These are phyloP conservation scores for Orcinus orca DNA, from an alignment of 2,113 vertebrate species.

Conservation along the genomic window DNA sequence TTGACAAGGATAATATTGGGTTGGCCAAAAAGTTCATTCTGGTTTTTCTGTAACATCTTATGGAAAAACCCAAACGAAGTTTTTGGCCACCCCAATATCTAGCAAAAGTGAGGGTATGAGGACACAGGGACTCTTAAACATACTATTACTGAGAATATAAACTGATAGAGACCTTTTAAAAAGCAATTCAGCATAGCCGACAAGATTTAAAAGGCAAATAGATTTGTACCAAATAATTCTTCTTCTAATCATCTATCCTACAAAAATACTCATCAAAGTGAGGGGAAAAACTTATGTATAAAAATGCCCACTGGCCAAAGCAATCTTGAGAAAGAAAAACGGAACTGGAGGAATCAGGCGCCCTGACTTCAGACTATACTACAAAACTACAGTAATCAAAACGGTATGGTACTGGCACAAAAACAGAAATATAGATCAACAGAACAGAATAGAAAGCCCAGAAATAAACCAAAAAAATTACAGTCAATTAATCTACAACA, in stretches of 20 bases:
- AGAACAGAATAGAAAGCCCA: no score
- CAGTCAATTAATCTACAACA: no score
- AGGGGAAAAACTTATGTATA: not conserved
- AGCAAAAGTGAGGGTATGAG: not conserved
- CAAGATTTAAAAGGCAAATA: not conserved
- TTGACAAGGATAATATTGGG: not conserved
- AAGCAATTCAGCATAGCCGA: not conserved
- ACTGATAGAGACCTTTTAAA: not conserved
- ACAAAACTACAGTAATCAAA: no score
- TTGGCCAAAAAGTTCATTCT: no score
- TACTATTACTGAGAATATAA: not conserved
- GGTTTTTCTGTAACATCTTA: no score
- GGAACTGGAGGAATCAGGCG: no score
- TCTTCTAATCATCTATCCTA: not conserved
- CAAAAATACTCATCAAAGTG: not conserved
- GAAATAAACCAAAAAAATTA: no score
- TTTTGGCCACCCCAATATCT: not conserved
- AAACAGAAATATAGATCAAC: no score
- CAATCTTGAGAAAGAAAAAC: no score
- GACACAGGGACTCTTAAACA: not conserved
- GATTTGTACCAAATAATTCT: not conserved
- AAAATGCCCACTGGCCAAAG: not conserved
- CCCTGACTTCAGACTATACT: no score
- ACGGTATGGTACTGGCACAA: no score
- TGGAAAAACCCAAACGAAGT: no score